Evolutionary conservation across 2,888 invertebrate species (phyloP).

Genomic region (Leptopilina drosophilae): DNA sequence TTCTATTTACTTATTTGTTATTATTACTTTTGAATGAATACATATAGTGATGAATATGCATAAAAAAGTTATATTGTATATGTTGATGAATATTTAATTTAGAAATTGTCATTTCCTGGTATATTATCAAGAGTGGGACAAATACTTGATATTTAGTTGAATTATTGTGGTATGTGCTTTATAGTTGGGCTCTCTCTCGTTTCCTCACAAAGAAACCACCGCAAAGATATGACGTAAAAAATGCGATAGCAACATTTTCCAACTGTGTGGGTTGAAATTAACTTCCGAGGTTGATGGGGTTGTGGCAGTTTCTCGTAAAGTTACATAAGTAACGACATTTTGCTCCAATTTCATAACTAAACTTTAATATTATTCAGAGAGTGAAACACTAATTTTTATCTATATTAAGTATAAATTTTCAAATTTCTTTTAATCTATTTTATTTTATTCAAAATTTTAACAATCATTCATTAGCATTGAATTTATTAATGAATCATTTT

Average conservation of each 20-base stretch:
- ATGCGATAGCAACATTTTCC: neutral
- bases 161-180: neutral
- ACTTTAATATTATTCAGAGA: neutral
- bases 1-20: too few relatives aligned
- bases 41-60: neutral
- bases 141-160: neutral
- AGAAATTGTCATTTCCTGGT: neutral
- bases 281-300: constrained; percentile 5
- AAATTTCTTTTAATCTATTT: too few relatives aligned
- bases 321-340: neutral
- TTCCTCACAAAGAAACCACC: constrained; percentile 25
- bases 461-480: too few relatives aligned
- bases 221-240: constrained; percentile 11
- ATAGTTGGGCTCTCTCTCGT: neutral
- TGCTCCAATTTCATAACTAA: constrained; percentile 3
- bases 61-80: neutral
- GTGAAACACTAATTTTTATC: neutral
- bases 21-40: neutral
- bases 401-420: neutral
- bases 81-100: constrained; percentile 5
- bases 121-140: neutral
- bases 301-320: neutral
- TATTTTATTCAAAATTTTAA: too few relatives aligned
- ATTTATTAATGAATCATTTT: too few relatives aligned
- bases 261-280: constrained; percentile 12